Evolutionary conservation across 2,888 invertebrate genomes (phyloP).

Genomic region (Ametastegia equiseti): DNA sequence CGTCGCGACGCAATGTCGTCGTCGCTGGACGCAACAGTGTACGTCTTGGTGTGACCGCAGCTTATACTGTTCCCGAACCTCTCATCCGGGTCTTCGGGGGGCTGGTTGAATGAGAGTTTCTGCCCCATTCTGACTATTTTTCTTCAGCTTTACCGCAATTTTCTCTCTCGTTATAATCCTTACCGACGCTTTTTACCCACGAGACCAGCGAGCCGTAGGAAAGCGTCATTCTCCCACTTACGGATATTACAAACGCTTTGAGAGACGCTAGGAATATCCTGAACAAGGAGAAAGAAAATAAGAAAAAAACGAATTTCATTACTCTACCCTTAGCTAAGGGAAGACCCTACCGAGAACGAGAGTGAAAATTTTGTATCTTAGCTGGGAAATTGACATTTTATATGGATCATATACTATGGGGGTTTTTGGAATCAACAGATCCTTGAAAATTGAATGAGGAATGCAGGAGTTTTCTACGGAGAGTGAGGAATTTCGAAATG

Average conservation of each 20-base stretch:
- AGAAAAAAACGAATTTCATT: neutral
- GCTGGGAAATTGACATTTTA: too few species aligned
- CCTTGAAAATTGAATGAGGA: too few species aligned
- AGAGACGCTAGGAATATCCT: neutral
- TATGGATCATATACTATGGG: too few species aligned
- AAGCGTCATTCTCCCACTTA: constrained; percentile 9
- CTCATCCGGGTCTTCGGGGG: neutral
- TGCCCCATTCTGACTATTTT: neutral
- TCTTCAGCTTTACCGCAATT: neutral
- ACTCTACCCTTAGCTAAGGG: neutral
- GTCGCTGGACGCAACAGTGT: too few species aligned
- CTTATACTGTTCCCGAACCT: neutral
- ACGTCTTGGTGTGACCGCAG: constrained; percentile 8
- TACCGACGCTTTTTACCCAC: neutral
- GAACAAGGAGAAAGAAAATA: neutral
- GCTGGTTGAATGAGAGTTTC: neutral
- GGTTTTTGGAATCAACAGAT: too few species aligned
- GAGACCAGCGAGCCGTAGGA: too few species aligned
- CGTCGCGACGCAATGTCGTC: constrained; percentile 12
- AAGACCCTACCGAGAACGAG: neutral
- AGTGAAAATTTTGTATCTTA: too few species aligned
- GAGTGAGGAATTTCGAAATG: too few species aligned
- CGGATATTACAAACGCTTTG: constrained; percentile 7
- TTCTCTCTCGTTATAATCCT: constrained; percentile 4
- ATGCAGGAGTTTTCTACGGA: too few species aligned